Base-by-base conservation (phyloP, 2,797 vertebrate genomes). In the Aulostomus chinensis region DNA sequence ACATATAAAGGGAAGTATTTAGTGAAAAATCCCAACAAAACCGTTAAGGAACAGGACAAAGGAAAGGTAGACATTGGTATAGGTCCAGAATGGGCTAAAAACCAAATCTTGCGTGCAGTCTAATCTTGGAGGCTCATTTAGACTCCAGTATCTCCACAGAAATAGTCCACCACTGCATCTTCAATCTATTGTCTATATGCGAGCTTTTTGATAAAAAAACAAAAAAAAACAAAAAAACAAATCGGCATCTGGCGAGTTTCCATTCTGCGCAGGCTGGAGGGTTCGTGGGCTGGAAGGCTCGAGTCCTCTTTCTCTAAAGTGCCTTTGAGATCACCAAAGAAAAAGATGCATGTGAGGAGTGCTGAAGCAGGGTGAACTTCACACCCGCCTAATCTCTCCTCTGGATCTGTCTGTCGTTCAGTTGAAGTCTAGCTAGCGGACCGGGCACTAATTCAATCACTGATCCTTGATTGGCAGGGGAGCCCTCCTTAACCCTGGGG, bases 361-460 rank as follows among this genome's bases (percentile, higher is more conserved):
- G 83, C 79, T 84, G 83, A 80, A 72, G 71, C 41, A 80, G 78
- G 76, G 80, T 81, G 81, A 85, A 87, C 84, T 84, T 89, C 83
- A 87, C 84, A 83, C 78, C 76, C 52, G 29, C 59, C 76, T 86
- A 84, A 86, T 90, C 86, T 85, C 76, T 43, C 55, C 68, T 73
- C 56, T 59, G 56, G 63, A 89, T 90, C 81, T 62, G 71, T 78
- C 77, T 69, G 75, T 72, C 52, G 73, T 66, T 72, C 49, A 76
- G 68, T 69, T 58, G 81, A 85, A 85, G 79, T 57, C 28, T 49
- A 48, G 73, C 74, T 16, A 56, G 73, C 51, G 22, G 76, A 74
- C 77, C 68, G 84, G 80, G 84, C 83, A 82, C 82, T 83, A 84
- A 88, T 88, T 88, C 84, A 86, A 88, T 88, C 81, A 56, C 69